Evolutionary conservation across 2,797 vertebrate species (phyloP), one percentile per base, ranked within the genome.

Genomic region (Chrosomus eos): DNA sequence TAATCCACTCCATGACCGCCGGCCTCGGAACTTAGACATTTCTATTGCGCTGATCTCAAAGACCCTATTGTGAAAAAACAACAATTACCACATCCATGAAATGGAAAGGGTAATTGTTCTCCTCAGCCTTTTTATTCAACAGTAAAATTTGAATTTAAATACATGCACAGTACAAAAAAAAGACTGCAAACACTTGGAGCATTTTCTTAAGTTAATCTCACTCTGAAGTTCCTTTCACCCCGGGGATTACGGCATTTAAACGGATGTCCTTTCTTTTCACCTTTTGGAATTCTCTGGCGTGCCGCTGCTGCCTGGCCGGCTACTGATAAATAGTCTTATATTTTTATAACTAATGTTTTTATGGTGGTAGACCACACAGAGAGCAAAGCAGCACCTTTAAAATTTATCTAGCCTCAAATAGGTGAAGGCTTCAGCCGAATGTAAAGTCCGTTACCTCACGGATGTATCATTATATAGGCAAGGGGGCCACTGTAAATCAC

Each of bases 331-430:
- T 85, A 38, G 28, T 5, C 23, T n/a, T 26, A 45, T 90, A 51
- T 90, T 90, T 90, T 83, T 83, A 76, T 90, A 88, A 90, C 88
- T 90, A 90, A 91, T 90, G 80, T 67, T 89, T 80, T 80, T 78
- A 71, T 55, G 74, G 87, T 13, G 89, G 68, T 83, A 83, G 83
- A 76, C 88, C 79, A 58, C 66, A 85, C 26, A 60, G 70, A 76
- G 70, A 86, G 82, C 88, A 58, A 80, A 89, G 51, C 71, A 86
- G 85, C 87, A 85, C 89, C 87, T 84, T 90, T 81, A 89, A 86
- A 92, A 93, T 93, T 87, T 88, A 93, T 92, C 91, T 93, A 86
- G 88, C 90, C 91, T 86, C 28, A 45, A 85, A 87, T 84, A n/a
- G 83, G 48, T 81, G 86, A 88, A 88, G 86, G 89, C 90, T 94